phyloP scores from a whole-genome alignment of 30 jellyfish, hydroid and myxozoan species.

The Aurelia sp. region DNA sequence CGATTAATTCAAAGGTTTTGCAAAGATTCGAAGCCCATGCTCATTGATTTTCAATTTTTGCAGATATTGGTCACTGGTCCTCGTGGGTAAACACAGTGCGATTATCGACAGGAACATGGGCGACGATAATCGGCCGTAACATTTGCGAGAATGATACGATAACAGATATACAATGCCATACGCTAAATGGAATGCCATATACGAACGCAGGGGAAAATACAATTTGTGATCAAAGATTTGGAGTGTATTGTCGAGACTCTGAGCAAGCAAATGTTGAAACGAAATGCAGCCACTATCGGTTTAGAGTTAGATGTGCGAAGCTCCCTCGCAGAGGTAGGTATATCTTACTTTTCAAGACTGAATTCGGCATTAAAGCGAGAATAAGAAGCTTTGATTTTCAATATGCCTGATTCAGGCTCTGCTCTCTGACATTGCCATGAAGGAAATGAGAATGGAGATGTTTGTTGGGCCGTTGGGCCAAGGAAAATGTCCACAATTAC shows the following conservation, averaged over 20 bases:
- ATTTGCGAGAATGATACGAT: conserved; percentile 74
- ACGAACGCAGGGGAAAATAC: conserved; percentile 74
- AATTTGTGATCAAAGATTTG: conserved; percentile 73
- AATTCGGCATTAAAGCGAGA: no score
- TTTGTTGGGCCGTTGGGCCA: no score
- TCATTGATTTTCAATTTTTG: background rate
- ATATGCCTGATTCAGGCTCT: no score
- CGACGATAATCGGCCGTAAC: conserved; percentile 47
- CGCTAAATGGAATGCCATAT: conserved; percentile 67
- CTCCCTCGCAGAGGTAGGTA: conserved; percentile 54
- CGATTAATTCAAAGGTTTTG: background rate
- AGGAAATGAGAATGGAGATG: no score
- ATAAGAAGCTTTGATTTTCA: no score
- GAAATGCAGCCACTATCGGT: conserved; percentile 77
- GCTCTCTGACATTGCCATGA: no score
- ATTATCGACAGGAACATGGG: conserved; percentile 84
- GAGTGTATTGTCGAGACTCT: conserved; percentile 81
- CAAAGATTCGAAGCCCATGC: no score
- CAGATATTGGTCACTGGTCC: conserved; percentile 80
- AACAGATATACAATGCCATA: conserved; percentile 81
- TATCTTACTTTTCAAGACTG: no score
- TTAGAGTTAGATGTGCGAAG: conserved; percentile 72
- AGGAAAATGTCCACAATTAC: no score
- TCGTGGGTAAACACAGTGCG: conserved; percentile 80
- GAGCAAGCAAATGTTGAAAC: conserved; percentile 71